Evolutionary conservation across 2,888 invertebrate species (phyloP).

Genomic region (Lasioglossum pauxillum): DNA sequence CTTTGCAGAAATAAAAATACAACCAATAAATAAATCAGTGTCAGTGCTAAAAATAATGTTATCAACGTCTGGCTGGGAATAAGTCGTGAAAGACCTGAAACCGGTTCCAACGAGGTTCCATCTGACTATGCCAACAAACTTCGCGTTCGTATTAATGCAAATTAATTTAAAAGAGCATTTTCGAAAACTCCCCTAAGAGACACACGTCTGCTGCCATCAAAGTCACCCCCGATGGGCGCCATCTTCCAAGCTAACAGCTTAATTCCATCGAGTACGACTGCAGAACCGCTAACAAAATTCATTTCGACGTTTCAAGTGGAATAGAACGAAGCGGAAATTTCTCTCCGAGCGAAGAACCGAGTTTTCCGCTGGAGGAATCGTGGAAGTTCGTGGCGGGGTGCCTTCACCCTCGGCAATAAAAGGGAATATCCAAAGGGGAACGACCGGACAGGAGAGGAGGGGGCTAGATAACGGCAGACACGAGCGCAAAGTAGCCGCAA

Average conservation of each 20-base stretch:
- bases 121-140: background rate
- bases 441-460: background rate
- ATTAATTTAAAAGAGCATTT: background rate
- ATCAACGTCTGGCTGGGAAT: background rate
- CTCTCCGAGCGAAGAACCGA: background rate
- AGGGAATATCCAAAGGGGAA: background rate
- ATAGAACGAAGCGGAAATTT: background rate
- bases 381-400: constrained; percentile 7
- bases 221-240: background rate
- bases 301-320: background rate
- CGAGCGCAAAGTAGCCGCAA: constrained; percentile 33
- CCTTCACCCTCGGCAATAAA: constrained; percentile 33
- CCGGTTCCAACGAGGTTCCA: background rate
- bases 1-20: background rate
- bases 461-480: constrained; percentile 34
- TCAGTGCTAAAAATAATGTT: background rate
- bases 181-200: background rate
- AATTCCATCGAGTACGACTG: background rate
- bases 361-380: background rate
- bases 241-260: background rate
- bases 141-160: background rate
- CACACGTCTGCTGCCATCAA: background rate
- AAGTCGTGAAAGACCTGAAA: background rate
- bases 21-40: background rate
- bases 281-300: background rate